Evolutionary conservation across 1,140 invertebrate species (phyloP), one percentile per base, ranked within the genome.

Genomic region (Pseudomyrmex flavicornis): DNA sequence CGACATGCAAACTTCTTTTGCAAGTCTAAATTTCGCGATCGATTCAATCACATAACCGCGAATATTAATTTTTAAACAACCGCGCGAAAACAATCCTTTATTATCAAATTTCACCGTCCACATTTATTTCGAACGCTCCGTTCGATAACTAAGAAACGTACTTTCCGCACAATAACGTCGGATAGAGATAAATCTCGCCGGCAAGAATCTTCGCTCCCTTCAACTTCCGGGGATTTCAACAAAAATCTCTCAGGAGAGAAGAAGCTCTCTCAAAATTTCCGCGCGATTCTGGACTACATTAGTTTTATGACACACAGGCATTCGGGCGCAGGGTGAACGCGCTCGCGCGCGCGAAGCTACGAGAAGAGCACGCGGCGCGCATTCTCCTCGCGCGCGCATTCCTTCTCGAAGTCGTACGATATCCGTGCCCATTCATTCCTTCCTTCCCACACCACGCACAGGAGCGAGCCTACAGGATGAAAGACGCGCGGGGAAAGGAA

Each of bases 381-480:
- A 66, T 17, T 20, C 56, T 50, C 48, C 56, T 62, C 58, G 17
- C 73, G 59, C 12, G 73, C 22, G 61, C 73, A 61, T 35, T 77
- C 35, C 54, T 48, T 58, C 52, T 59, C 63, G 65, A 69, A 54
- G 66, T 80, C 76, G 54, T 70, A 70, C 76, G 76, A 80, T 80
- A 80, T 59, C 54, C 66, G 54, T 48, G 59, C 80, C 70, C 80
- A 83, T 83, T 83, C 80, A 83, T 83, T 83, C 72, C 62, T 83
- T 83, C 72, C 62, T 83, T 83, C 61, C 61, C 65, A 65, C 74
- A 59, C 56, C 17, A 44, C 54, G 20, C 61, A 56, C 54, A 48
- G 62, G 4, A 63, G 73, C 69, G 8, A 2, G 44, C 8, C 44
- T 44, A 73, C 46, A 20, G 46, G 48, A n/a, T 69, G 77, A 86